phyloP scores from a whole-genome alignment of 1,140 invertebrate species.

The Pogonus chalceus region DNA sequence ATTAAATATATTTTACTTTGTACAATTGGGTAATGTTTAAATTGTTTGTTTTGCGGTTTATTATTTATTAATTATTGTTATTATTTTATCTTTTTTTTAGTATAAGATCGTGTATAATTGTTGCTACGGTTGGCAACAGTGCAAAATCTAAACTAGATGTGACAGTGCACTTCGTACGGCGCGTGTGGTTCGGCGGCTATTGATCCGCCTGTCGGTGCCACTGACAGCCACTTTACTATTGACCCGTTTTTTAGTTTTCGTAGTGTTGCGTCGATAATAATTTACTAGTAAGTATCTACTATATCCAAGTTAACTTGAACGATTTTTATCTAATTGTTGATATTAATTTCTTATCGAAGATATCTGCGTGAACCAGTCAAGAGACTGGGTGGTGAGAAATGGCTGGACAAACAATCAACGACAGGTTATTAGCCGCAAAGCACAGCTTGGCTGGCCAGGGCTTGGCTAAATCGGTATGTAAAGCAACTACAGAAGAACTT shows the following conservation, averaged over 20 bases:
- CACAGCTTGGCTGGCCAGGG: slow-evolving; percentile 98
- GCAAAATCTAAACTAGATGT: background rate
- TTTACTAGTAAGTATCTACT: background rate
- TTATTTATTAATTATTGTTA: too few species aligned
- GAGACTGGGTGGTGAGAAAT: slow-evolving; percentile 36
- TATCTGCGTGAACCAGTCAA: background rate
- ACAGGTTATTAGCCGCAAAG: slow-evolving; percentile 92
- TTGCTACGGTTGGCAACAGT: background rate
- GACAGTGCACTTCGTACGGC: background rate
- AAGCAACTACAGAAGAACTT: slow-evolving; percentile 99
- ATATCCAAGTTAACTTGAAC: background rate
- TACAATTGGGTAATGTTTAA: too few species aligned
- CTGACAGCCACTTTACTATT: background rate
- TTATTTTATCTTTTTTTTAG: too few species aligned
- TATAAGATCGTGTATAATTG: background rate
- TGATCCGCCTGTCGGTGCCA: background rate
- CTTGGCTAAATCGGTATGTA: slow-evolving; percentile 97
- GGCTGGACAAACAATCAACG: slow-evolving; percentile 96
- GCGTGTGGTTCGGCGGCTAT: background rate
- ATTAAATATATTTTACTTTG: too few species aligned
- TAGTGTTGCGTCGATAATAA: background rate
- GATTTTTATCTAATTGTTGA: background rate
- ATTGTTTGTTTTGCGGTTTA: too few species aligned
- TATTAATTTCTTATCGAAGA: too few species aligned
- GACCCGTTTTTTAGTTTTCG: background rate